A percentile compares a stretch with the other conserved stretches of the same genome.
Evolutionary conservation across 2,797 vertebrate genomes (phyloP).

Genomic region (Gadopsis marmoratus): DNA sequence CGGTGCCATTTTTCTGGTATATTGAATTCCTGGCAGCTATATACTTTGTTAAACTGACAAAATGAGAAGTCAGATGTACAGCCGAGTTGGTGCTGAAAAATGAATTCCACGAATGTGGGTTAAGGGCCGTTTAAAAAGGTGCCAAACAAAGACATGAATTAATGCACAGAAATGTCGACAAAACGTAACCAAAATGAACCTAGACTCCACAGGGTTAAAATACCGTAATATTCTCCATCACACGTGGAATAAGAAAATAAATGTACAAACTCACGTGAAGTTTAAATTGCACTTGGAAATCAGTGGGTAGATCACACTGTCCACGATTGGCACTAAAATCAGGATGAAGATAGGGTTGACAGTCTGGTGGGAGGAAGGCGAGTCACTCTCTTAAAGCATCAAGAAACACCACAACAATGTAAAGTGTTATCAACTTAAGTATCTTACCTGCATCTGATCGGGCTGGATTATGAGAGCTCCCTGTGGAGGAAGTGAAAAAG

Average conservation of each 20-base stretch:
- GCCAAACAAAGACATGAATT: background rate
- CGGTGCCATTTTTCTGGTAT: background rate
- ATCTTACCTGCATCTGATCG: constrained; percentile 96
- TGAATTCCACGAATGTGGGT: background rate
- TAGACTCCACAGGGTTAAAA: background rate
- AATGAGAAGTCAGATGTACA: background rate
- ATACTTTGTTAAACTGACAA: background rate
- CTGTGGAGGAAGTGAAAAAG: constrained; percentile 73
- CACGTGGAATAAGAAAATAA: background rate
- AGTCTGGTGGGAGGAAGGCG: constrained; percentile 80
- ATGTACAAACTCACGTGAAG: constrained; percentile 88
- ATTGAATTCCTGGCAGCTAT: background rate
- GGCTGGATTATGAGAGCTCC: constrained; percentile 89
- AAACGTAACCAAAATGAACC: background rate
- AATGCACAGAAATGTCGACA: background rate
- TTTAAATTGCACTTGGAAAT: constrained; percentile 91
- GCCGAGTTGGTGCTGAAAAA: background rate
- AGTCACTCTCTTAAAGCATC: background rate
- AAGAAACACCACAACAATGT: background rate
- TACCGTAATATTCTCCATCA: background rate
- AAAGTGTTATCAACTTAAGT: background rate
- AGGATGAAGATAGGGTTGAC: constrained; percentile 95
- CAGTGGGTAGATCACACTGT: constrained; percentile 89
- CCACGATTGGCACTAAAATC: constrained; percentile 90
- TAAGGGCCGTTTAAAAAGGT: background rate